These are phyloP conservation scores for Rhyzopertha dominica DNA, from an alignment of 1,140 invertebrate genomes.

Conservation along the genomic window DNA sequence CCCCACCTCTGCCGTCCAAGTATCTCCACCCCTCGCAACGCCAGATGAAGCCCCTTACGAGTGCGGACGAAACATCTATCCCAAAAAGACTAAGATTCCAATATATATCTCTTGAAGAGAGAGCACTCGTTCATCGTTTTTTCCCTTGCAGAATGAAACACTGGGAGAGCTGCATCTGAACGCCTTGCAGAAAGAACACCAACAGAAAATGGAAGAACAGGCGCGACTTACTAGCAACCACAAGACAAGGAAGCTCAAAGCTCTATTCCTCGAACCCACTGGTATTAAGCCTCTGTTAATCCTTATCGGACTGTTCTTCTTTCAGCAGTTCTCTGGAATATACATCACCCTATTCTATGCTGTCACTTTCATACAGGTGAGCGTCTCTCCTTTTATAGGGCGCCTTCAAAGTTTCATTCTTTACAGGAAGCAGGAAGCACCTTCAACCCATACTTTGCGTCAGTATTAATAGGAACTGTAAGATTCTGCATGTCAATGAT, in stretches of 20 bases:
- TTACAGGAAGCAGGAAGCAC: conserved; percentile 49
- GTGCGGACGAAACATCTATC: neutral
- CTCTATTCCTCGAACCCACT: conserved; percentile 51
- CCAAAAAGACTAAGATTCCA: no score
- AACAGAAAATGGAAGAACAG: conserved; percentile 41
- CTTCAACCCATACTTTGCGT: conserved; percentile 50
- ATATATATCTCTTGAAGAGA: no score
- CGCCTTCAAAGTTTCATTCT: neutral
- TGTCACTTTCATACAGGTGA: conserved; percentile 56
- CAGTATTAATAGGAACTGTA: conserved; percentile 59
- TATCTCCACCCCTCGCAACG: no score
- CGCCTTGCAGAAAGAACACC: conserved; percentile 44
- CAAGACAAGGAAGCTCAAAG: conserved; percentile 46
- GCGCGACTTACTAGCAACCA: conserved; percentile 12
- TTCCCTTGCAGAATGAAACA: conserved; percentile 24
- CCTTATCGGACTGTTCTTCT: conserved; percentile 53
- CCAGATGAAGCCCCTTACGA: no score
- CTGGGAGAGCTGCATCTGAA: conserved; percentile 42
- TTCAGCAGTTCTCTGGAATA: conserved; percentile 60
- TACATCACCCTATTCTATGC: conserved; percentile 68
- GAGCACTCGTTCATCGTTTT: neutral
- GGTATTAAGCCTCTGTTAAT: conserved; percentile 57
- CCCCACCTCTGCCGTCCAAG: no score
- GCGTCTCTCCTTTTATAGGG: conserved; percentile 1
- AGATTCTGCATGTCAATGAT: conserved; percentile 57